These are phyloP conservation scores for Homalodisca vitripennis DNA, from an alignment of 1,140 invertebrate genomes.

Conservation along the genomic window DNA sequence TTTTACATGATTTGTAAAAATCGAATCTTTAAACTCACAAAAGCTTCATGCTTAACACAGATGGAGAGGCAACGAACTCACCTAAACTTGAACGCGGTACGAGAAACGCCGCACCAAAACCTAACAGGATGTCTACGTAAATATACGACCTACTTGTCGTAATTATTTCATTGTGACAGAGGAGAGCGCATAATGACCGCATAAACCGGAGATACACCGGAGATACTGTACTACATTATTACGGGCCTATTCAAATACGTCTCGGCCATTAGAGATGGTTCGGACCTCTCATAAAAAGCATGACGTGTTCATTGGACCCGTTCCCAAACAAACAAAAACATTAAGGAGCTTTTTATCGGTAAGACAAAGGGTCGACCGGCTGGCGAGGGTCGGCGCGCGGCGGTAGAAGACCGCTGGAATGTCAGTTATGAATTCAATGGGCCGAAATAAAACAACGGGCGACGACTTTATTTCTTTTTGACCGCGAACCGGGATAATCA, in stretches of 20 bases:
- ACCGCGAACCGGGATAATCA: too few relatives aligned
- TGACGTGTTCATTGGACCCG: slow-evolving; percentile 7
- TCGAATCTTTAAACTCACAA: too few relatives aligned
- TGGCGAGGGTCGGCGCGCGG: not conserved
- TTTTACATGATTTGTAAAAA: too few relatives aligned
- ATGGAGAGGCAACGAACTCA: too few relatives aligned
- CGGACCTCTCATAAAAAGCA: not conserved
- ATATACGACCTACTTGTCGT: not conserved
- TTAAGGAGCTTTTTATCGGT: not conserved
- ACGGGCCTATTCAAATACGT: too few relatives aligned
- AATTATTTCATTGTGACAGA: slow-evolving; percentile 7
- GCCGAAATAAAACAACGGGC: not conserved
- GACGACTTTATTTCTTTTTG: slow-evolving; percentile 3
- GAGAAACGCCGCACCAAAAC: too few relatives aligned
- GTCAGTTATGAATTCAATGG: not conserved
- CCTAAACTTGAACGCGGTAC: too few relatives aligned
- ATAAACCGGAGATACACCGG: not conserved
- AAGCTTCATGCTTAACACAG: too few relatives aligned
- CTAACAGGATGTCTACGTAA: not conserved
- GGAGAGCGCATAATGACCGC: not conserved
- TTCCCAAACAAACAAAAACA: slow-evolving; percentile 12
- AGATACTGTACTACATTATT: too few relatives aligned
- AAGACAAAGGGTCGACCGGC: slow-evolving; percentile 5
- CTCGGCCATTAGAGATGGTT: not conserved
- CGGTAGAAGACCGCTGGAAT: not conserved